These are phyloP conservation scores for Aphaenogaster ashmeadi DNA, from an alignment of 1,140 invertebrate species.

Conservation along the genomic window DNA sequence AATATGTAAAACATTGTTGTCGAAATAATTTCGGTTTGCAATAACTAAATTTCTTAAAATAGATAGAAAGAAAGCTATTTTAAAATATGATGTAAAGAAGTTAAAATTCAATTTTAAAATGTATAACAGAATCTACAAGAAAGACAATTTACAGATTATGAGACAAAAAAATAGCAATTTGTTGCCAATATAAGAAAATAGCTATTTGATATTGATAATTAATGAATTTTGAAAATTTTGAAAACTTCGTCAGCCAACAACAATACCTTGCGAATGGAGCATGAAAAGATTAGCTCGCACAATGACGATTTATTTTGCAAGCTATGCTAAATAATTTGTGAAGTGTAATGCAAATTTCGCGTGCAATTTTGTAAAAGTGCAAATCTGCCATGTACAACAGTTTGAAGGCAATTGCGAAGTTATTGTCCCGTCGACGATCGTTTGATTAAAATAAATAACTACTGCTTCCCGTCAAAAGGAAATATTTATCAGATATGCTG, in stretches of 20 bases:
- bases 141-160: background rate
- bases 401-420: conserved; percentile 54
- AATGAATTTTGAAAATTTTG: background rate
- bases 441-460: conserved; percentile 67
- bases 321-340: conserved; percentile 45
- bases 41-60: background rate
- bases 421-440: conserved; percentile 62
- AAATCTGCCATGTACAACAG: conserved; percentile 32
- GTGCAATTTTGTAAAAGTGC: conserved; percentile 56
- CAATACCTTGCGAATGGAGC: background rate
- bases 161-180: background rate
- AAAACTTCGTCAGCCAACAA: background rate
- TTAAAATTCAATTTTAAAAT: background rate
- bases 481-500: conserved; percentile 62
- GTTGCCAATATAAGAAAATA: background rate
- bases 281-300: background rate
- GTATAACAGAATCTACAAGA: background rate
- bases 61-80: background rate
- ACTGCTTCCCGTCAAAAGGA: conserved; percentile 59
- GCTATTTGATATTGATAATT: background rate
- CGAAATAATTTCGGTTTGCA: conserved; percentile 8
- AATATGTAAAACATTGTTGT: background rate
- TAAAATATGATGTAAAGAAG: background rate
- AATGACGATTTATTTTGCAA: conserved; percentile 37
- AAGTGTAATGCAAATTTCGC: conserved; percentile 52